phyloP scores from a whole-genome alignment of 2,888 invertebrate genomes.

The Acleris literana region DNA sequence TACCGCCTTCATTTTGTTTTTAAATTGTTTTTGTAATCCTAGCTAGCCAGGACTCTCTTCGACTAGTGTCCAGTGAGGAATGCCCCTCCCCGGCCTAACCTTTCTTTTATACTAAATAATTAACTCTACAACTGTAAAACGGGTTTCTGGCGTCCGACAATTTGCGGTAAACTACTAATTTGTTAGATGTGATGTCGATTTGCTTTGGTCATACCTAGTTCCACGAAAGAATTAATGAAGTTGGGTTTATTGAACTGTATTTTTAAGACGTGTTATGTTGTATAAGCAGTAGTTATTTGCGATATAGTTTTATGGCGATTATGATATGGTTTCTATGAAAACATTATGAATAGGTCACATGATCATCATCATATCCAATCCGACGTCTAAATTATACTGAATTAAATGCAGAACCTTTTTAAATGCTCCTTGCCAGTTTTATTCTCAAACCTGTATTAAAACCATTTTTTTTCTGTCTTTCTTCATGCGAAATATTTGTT shows the following conservation, averaged over 20 bases:
- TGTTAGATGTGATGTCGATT: conserved; percentile 19
- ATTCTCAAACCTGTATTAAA: too few relatives aligned
- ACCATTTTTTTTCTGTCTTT: too few relatives aligned
- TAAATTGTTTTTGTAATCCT: neutral
- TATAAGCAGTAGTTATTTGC: neutral
- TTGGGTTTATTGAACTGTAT: conserved; percentile 26
- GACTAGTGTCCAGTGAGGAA: conserved; percentile 7
- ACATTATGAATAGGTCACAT: too few relatives aligned
- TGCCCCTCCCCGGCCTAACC: conserved; percentile 6
- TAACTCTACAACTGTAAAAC: conserved; percentile 19
- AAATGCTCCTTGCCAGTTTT: too few relatives aligned
- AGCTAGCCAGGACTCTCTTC: conserved; percentile 3
- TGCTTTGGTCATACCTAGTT: conserved; percentile 7
- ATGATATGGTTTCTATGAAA: neutral
- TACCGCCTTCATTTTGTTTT: conserved; percentile 38
- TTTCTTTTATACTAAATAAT: conserved; percentile 26
- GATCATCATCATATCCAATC: too few relatives aligned
- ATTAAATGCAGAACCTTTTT: too few relatives aligned
- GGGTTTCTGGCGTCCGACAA: conserved; percentile 19
- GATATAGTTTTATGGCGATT: neutral
- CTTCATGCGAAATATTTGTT: too few relatives aligned
- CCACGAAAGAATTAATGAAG: neutral
- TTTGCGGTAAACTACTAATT: conserved; percentile 23
- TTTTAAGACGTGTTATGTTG: neutral
- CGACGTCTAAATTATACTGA: too few relatives aligned